phyloP scores from a whole-genome alignment of 1,140 invertebrate genomes.

The Hycleus cichorii region DNA sequence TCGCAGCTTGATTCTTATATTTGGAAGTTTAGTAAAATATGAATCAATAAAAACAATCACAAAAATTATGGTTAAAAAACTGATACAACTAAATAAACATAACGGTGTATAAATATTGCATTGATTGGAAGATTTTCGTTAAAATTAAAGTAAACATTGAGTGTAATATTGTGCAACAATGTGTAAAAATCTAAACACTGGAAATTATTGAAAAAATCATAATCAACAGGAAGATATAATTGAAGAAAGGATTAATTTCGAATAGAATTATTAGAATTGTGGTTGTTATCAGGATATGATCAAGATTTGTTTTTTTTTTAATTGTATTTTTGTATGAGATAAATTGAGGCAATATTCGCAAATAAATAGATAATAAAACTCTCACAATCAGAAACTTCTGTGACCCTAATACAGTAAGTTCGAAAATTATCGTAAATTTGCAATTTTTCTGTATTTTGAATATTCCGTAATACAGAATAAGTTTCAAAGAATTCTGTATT shows the following conservation, averaged over 20 bases:
- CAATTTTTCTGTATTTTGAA: too few species aligned
- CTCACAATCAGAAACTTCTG: too few species aligned
- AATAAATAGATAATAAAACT: conserved; percentile 21
- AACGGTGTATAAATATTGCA: conserved; percentile 24
- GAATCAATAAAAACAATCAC: conserved; percentile 19
- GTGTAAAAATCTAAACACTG: conserved; percentile 23
- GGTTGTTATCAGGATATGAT: conserved; percentile 21
- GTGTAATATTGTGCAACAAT: conserved; percentile 28
- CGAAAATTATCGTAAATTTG: too few species aligned
- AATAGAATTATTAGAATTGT: conserved; percentile 23
- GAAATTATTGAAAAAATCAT: conserved; percentile 27
- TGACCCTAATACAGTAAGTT: too few species aligned
- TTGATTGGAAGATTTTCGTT: conserved; percentile 35
- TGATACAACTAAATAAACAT: conserved; percentile 24
- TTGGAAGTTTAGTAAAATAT: too few species aligned
- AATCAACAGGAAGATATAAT: conserved; percentile 25
- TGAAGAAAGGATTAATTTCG: conserved; percentile 17
- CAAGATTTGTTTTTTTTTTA: conserved; percentile 23
- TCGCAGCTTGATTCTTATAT: too few species aligned
- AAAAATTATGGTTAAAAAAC: conserved; percentile 21
- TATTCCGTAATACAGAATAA: too few species aligned
- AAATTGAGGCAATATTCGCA: conserved; percentile 24
- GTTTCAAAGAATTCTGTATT: too few species aligned
- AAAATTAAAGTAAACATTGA: conserved; percentile 30
- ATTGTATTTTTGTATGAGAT: conserved; percentile 22